Conservation (phyloP, 2,888 invertebrate genomes). For the Polietes domitor region DNA sequence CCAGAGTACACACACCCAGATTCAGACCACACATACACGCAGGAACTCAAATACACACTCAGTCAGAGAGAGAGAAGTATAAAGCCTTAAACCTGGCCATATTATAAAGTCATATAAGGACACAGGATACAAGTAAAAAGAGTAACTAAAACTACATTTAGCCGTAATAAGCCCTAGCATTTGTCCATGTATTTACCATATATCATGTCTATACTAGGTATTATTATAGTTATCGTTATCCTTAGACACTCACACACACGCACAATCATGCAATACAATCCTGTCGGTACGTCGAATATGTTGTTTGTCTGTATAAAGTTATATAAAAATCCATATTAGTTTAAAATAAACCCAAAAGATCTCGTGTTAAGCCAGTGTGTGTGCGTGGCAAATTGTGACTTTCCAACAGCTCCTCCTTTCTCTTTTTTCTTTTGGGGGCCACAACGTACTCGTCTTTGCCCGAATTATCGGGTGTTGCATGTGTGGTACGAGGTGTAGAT, state of each 20-base stretch:
- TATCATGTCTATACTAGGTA: not conserved
- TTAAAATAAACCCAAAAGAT: slow-evolving; percentile 41
- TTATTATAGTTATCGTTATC: not conserved
- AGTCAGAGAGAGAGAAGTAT: not conserved
- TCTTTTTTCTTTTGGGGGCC: not conserved
- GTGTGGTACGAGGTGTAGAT: not conserved
- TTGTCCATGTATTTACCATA: not conserved
- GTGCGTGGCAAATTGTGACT: slow-evolving; percentile 33
- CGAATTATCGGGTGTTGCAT: not conserved
- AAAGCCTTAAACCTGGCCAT: not conserved
- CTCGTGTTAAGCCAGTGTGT: slow-evolving; percentile 24
- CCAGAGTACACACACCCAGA: not conserved
- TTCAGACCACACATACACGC: too few relatives aligned
- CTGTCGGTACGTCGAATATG: too few relatives aligned
- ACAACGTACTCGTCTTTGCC: too few relatives aligned
- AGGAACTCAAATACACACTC: too few relatives aligned
- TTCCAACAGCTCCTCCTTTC: not conserved
- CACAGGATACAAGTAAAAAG: not conserved
- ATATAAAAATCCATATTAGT: slow-evolving; percentile 19
- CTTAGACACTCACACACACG: not conserved
- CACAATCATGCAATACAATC: too few relatives aligned
- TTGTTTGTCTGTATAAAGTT: too few relatives aligned
- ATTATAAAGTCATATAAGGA: slow-evolving; percentile 3
- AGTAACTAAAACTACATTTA: slow-evolving; percentile 8
- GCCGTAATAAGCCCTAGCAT: not conserved